phyloP scores from a whole-genome alignment of 2,888 invertebrate genomes.

The Conus canariensis region DNA sequence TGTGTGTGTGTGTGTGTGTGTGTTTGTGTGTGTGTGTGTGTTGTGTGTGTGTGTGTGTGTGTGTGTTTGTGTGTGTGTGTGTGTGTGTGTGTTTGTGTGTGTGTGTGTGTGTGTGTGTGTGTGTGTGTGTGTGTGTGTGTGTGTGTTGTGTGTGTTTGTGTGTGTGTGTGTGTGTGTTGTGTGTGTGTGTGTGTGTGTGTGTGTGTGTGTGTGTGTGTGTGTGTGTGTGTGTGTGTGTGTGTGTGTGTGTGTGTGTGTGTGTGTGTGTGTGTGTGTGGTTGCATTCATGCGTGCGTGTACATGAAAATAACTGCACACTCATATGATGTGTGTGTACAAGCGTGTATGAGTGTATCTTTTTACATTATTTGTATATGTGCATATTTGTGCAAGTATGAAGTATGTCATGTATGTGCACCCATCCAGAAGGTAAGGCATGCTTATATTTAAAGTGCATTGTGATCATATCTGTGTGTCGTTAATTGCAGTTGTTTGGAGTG shows the following conservation, averaged over 20 bases:
- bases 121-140: too few species aligned
- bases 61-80: not conserved
- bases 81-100: too few species aligned
- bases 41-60: too few species aligned
- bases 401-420: too few species aligned
- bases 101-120: too few species aligned
- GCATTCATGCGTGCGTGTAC: not conserved
- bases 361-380: not conserved
- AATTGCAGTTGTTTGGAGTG: too few species aligned
- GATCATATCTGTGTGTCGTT: too few species aligned
- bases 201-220: not conserved
- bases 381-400: not conserved
- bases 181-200: too few species aligned
- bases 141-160: not conserved
- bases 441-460: too few species aligned
- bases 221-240: not conserved
- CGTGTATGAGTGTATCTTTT: constrained; percentile 28
- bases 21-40: not conserved
- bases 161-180: not conserved
- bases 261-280: constrained; percentile 1
- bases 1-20: too few species aligned
- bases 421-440: too few species aligned
- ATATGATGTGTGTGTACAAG: not conserved
- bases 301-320: not conserved
- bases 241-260: not conserved